phyloP scores from a whole-genome alignment of 2,888 invertebrate genomes.

The Leucophenga maculata region DNA sequence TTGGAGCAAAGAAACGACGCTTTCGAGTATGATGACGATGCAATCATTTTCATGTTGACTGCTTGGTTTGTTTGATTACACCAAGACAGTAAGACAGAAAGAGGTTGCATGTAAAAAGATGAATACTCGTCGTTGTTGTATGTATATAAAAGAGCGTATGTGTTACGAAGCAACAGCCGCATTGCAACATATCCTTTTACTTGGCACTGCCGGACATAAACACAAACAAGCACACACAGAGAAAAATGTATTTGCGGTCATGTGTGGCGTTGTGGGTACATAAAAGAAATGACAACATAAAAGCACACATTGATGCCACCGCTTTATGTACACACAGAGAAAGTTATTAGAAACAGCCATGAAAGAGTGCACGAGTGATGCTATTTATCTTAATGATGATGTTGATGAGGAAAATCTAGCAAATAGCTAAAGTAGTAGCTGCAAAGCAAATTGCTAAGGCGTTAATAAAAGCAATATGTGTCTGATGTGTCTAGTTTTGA shows the following conservation, averaged over 20 bases:
- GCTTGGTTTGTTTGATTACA: slow-evolving; percentile 6
- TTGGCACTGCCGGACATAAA: background rate
- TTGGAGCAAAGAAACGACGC: too few relatives aligned
- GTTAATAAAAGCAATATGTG: slow-evolving; percentile 17
- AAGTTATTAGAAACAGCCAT: too few relatives aligned
- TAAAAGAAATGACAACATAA: slow-evolving; percentile 10
- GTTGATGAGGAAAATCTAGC: too few relatives aligned
- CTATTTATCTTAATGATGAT: too few relatives aligned
- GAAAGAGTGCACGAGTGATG: too few relatives aligned
- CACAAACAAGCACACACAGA: too few relatives aligned
- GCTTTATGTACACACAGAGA: too few relatives aligned
- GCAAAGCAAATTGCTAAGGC: background rate
- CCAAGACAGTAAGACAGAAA: too few relatives aligned
- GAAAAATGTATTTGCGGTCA: slow-evolving; percentile 1
- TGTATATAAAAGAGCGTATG: too few relatives aligned
- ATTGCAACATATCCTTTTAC: slow-evolving; percentile 5
- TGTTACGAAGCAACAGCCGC: too few relatives aligned
- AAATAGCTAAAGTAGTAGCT: slow-evolving; percentile 15
- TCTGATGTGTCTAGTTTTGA: background rate
- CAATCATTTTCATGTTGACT: slow-evolving; percentile 24
- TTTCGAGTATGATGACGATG: background rate
- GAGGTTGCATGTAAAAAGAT: too few relatives aligned
- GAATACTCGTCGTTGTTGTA: too few relatives aligned
- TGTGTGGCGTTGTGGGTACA: background rate
- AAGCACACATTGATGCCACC: background rate